Evolutionary conservation across 2,797 vertebrate genomes (phyloP).

Genomic region (Chaetodon trifasciatus): DNA sequence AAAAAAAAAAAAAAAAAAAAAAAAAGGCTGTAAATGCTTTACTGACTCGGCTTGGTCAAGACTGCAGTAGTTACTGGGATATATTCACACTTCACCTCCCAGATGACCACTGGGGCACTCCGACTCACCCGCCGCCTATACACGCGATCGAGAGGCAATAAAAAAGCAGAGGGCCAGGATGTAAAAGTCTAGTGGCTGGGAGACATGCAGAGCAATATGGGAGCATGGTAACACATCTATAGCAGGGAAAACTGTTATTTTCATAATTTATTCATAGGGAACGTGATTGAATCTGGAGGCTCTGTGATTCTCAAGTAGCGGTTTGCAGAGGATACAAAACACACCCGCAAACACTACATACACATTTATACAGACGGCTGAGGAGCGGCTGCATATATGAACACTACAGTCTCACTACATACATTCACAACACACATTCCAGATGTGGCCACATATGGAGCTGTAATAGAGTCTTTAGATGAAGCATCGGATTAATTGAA

Average conservation of each 20-base stretch:
- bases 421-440: constrained; percentile 46
- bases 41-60: constrained; percentile 25
- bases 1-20: too few relatives aligned
- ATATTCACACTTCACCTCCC: constrained; percentile 72
- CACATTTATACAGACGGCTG: constrained; percentile 40
- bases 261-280: constrained; percentile 82
- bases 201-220: constrained; percentile 33
- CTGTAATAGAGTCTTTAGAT: constrained; percentile 83
- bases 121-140: constrained; percentile 27
- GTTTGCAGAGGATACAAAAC: constrained; percentile 40
- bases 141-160: constrained; percentile 52
- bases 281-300: constrained; percentile 70
- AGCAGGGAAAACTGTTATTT: constrained; percentile 64
- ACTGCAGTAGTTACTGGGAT: constrained; percentile 70
- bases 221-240: constrained; percentile 58
- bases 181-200: constrained; percentile 46
- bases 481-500: constrained; percentile 81
- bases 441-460: constrained; percentile 80
- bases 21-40: constrained; percentile 60
- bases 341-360: constrained; percentile 11
- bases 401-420: constrained; percentile 28
- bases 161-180: constrained; percentile 50
- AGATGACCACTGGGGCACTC: constrained; percentile 67
- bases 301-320: constrained; percentile 54
- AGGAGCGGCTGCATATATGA: constrained; percentile 17